Conservation (phyloP, 2,888 invertebrate genomes). For the Drosophila subsilvestris region DNA sequence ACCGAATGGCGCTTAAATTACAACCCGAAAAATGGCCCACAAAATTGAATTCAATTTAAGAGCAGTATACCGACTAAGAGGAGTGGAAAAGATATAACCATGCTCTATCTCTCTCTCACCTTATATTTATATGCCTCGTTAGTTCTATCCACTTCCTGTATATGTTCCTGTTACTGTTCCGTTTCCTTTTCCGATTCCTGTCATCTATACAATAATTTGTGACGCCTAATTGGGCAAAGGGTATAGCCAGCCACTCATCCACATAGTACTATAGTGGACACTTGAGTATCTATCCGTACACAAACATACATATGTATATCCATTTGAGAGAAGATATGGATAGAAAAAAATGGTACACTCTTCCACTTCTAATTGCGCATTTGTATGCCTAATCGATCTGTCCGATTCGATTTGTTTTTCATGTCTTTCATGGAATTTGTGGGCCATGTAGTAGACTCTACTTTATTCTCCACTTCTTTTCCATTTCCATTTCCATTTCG, state of each 20-base stretch:
- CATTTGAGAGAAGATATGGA: constrained; percentile 12
- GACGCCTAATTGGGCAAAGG: constrained; percentile 67
- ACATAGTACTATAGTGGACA: neutral
- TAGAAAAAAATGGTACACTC: constrained; percentile 13
- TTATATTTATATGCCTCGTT: constrained; percentile 63
- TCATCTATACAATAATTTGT: constrained; percentile 50
- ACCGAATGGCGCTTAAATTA: constrained; percentile 60
- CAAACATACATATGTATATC: constrained; percentile 1
- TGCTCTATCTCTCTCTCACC: constrained; percentile 8
- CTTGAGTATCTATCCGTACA: neutral
- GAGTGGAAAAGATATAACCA: constrained; percentile 9
- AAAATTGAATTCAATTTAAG: constrained; percentile 52
- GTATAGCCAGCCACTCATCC: constrained; percentile 54
- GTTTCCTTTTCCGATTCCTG: neutral
- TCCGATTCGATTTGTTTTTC: constrained; percentile 63
- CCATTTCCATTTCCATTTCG: constrained; percentile 11
- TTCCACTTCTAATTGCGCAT: constrained; percentile 71
- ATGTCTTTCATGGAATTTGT: constrained; percentile 67
- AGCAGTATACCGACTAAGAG: neutral
- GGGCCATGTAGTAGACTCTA: constrained; percentile 56
- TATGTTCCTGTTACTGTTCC: constrained; percentile 49
- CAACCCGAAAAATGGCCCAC: constrained; percentile 26
- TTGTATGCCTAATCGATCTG: constrained; percentile 80
- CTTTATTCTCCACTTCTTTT: neutral
- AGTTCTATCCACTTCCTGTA: constrained; percentile 35